Conservation (phyloP, 2,797 vertebrate species). For the Adelosebastes latens region DNA sequence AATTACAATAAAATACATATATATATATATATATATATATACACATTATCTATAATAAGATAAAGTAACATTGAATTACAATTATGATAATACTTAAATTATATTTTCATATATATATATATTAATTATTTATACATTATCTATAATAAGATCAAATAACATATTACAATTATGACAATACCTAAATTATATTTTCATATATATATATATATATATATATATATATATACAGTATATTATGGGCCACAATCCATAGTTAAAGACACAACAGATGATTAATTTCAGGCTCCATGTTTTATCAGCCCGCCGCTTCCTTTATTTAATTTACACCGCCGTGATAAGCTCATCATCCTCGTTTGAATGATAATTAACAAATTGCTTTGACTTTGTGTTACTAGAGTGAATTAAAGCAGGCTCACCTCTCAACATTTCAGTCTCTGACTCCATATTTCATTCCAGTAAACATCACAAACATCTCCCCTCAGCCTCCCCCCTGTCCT, state of each 20-base stretch:
- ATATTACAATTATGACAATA: no score
- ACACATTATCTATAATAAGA: not conserved
- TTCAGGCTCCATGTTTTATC: constrained; percentile 13
- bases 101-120: not conserved
- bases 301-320: constrained; percentile 4
- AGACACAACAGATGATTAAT: not conserved
- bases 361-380: constrained; percentile 25
- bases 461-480: not conserved
- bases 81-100: no score
- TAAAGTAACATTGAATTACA: no score
- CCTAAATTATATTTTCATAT: no score
- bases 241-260: not conserved
- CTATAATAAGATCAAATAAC: no score
- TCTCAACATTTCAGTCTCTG: not conserved
- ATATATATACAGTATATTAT: not conserved
- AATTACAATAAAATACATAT: not conserved
- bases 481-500: not conserved
- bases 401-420: constrained; percentile 14
- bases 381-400: constrained; percentile 15
- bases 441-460: constrained; percentile 12
- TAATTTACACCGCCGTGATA: constrained; percentile 12
- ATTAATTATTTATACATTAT: not conserved
- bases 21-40: not conserved
- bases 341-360: constrained; percentile 1
- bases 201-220: not conserved